Evolutionary conservation across 2,888 invertebrate species (phyloP).

Genomic region (Cynaeus angustus): DNA sequence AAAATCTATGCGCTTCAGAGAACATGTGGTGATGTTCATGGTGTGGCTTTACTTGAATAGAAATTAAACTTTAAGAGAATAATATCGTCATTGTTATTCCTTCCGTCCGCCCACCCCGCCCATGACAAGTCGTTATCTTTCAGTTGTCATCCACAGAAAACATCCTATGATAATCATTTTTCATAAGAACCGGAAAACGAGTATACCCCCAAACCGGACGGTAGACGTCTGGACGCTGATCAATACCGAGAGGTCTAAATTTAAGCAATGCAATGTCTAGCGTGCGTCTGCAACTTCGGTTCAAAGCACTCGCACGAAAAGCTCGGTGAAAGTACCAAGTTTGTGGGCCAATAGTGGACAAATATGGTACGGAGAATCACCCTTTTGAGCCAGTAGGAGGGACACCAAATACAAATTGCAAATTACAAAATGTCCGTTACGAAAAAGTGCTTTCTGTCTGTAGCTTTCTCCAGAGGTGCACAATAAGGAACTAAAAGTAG

Average conservation of each 20-base stretch:
- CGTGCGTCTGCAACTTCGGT: constrained; percentile 35
- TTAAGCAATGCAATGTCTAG: constrained; percentile 39
- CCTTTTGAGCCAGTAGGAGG: constrained; percentile 6
- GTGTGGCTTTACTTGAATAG: constrained; percentile 31
- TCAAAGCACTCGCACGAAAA: constrained; percentile 30
- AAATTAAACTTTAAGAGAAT: constrained; percentile 33
- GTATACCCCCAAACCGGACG: not conserved
- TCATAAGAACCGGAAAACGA: constrained; percentile 5
- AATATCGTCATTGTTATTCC: constrained; percentile 37
- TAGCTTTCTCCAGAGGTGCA: too few species aligned
- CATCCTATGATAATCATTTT: constrained; percentile 13
- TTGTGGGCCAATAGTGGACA: constrained; percentile 3
- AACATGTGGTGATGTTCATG: constrained; percentile 31
- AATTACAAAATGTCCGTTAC: too few species aligned
- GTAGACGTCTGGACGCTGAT: constrained; percentile 40
- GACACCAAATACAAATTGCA: too few species aligned
- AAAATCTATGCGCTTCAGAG: constrained; percentile 41
- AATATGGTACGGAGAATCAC: constrained; percentile 1
- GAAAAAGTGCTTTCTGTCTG: too few species aligned
- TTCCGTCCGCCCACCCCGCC: constrained; percentile 15
- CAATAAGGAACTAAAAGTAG: too few species aligned
- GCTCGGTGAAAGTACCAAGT: constrained; percentile 1
- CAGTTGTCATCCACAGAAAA: constrained; percentile 6
- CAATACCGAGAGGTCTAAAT: constrained; percentile 42
- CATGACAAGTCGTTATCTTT: constrained; percentile 12